Conservation (phyloP, 37 sponge, comb jelly and placozoan species). For the Petrosia ficiformis region DNA sequence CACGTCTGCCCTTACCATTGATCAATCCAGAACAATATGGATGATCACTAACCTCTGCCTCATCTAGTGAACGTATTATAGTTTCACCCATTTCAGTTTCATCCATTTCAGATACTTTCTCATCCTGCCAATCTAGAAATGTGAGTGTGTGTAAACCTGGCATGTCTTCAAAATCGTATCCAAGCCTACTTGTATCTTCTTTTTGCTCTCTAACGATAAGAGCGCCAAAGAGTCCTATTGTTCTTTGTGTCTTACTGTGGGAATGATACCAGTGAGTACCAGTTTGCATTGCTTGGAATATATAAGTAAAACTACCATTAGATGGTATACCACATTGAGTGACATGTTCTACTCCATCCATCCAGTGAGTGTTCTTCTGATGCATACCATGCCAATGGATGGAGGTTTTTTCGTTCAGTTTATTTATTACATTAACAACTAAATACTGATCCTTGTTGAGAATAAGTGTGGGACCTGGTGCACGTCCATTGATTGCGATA, state of each 20-base stretch:
- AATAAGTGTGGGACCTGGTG: constrained; percentile 75
- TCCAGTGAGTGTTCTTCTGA: constrained; percentile 68
- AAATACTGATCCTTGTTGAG: constrained; percentile 37
- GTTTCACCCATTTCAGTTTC: background rate
- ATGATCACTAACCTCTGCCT: constrained; percentile 21
- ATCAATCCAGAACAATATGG: constrained; percentile 68
- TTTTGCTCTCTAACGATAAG: constrained; percentile 49
- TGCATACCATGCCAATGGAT: constrained; percentile 89
- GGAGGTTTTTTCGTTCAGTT: constrained; percentile 27
- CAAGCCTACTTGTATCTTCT: background rate
- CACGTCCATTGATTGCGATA: constrained; percentile 59
- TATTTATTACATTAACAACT: constrained; percentile 56
- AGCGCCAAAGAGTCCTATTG: constrained; percentile 65
- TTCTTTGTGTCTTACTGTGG: constrained; percentile 60
- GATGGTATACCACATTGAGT: constrained; percentile 83
- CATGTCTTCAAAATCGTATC: constrained; percentile 16
- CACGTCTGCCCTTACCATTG: constrained; percentile 67
- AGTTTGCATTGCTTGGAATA: constrained; percentile 41
- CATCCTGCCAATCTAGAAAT: constrained; percentile 55
- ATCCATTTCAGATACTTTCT: constrained; percentile 14
- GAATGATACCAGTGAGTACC: constrained; percentile 90
- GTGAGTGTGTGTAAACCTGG: constrained; percentile 55
- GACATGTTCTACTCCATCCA: constrained; percentile 69
- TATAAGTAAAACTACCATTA: constrained; percentile 28
- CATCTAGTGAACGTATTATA: constrained; percentile 35